Conservation (phyloP, 1,140 invertebrate genomes). For the Ceratitis capitata region DNA sequence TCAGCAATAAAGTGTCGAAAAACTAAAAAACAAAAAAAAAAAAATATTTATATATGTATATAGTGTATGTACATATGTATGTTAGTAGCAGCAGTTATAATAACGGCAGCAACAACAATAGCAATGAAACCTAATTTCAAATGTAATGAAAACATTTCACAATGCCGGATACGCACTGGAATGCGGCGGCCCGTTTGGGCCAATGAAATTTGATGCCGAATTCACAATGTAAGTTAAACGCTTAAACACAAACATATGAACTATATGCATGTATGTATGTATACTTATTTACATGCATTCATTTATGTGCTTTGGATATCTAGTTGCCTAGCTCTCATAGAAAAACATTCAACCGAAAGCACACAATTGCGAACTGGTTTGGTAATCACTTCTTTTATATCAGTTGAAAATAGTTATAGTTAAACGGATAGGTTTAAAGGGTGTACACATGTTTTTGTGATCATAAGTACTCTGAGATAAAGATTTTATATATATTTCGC, state of each 20-base stretch:
- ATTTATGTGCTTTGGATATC: background rate
- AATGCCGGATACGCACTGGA: conserved; percentile 40
- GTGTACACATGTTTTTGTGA: too few species aligned
- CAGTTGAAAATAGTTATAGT: too few species aligned
- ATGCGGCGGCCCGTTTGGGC: conserved; percentile 34
- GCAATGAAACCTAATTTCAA: conserved; percentile 29
- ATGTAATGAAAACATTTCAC: conserved; percentile 40
- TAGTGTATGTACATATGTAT: too few species aligned
- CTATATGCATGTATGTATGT: background rate
- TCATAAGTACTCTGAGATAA: too few species aligned
- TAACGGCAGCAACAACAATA: background rate
- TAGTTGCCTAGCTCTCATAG: too few species aligned
- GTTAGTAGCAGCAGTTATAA: background rate
- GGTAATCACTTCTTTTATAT: too few species aligned
- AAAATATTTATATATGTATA: too few species aligned
- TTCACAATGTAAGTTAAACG: background rate
- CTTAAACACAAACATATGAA: background rate
- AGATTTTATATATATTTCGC: too few species aligned
- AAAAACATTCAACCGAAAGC: too few species aligned
- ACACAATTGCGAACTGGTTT: too few species aligned
- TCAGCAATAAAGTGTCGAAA: background rate
- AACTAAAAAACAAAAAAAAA: background rate
- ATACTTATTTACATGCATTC: background rate
- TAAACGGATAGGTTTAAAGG: too few species aligned
- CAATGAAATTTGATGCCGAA: conserved; percentile 31